Conservation (phyloP, 2,797 vertebrate species). For the Ceyx erithaca region DNA sequence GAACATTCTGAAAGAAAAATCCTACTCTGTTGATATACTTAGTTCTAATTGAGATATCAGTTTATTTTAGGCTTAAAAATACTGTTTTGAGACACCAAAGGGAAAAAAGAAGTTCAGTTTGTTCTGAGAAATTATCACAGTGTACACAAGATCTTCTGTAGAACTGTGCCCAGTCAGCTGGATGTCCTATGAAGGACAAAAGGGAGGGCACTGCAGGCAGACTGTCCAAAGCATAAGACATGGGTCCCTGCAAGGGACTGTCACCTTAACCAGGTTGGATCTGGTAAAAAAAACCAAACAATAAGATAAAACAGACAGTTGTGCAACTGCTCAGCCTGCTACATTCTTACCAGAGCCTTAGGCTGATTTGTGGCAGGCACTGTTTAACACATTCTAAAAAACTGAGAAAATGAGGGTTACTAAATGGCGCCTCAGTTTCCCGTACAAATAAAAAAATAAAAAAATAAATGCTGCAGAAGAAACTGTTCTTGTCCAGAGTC, state of each 20-base stretch:
- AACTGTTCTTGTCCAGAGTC: neutral
- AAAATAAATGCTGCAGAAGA: neutral
- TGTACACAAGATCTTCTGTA: neutral
- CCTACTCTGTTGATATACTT: neutral
- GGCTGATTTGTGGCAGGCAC: neutral
- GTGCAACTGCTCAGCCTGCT: neutral
- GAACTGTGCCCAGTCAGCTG: conserved; percentile 17
- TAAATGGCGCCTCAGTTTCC: neutral
- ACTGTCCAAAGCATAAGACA: neutral
- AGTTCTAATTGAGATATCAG: neutral
- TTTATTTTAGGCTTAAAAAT: conserved; percentile 14
- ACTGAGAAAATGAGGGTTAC: neutral
- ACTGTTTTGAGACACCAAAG: neutral
- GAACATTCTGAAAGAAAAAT: neutral
- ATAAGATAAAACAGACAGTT: neutral
- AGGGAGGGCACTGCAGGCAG: conserved; percentile 54
- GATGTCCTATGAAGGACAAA: conserved; percentile 34
- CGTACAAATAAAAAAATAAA: neutral
- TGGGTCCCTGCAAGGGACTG: neutral
- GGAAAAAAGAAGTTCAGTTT: neutral
- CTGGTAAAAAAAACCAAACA: neutral
- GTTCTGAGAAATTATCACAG: neutral
- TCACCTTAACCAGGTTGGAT: neutral
- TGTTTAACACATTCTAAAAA: neutral
- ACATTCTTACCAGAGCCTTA: neutral